Base-by-base conservation (phyloP, 2,888 invertebrate species). In the Aquatica leii region DNA sequence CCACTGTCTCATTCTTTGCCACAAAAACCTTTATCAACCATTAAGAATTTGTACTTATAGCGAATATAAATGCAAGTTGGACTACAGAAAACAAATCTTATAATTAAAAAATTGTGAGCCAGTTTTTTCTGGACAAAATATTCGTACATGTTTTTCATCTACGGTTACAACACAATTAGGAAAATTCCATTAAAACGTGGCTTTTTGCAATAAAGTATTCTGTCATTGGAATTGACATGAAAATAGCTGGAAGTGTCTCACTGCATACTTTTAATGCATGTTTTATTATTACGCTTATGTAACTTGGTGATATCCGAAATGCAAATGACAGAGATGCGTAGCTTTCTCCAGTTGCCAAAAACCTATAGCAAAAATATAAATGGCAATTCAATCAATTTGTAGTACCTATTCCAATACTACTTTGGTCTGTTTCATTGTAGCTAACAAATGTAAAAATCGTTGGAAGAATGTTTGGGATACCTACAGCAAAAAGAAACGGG, bases 1-100 rank as follows among this genome's bases (percentile, higher is more conserved):
- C 11, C 11, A 9, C 37, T 37, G 5, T 37, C 37, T 8, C 54
- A 35, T 48, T 62, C n/a, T 56, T 57, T 62, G 4, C 62, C 56
- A 37, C 57, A 62, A 1, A 56, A 62, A 11, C 57, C 57, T n/a
- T 49, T 49, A 24, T 55, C 43, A 3, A 55, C 43, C 3, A 14
- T 3, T 17, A 55, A 43, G 15, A 55, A 55, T 24, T 55, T 43
- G 17, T 55, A 55, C 12, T 55, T n/a, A n/a, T 43, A n/a, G 55
- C 43, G 43, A 43, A 41, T 24, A 55, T 46, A 18, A 43, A 43
- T 2, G 55, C 55, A 1, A 55, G 21, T 12, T n/a, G n/a, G n/a
- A 55, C 21, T n/a, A 51, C 15, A 24, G 51, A 51, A 20, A 53
- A 51, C 2, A 51, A 51, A n/a, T 12, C 12, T 37, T 37, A n/a